phyloP scores from a whole-genome alignment of 92 coral and sea anemone genomes.

The Heliopora coerulea region DNA sequence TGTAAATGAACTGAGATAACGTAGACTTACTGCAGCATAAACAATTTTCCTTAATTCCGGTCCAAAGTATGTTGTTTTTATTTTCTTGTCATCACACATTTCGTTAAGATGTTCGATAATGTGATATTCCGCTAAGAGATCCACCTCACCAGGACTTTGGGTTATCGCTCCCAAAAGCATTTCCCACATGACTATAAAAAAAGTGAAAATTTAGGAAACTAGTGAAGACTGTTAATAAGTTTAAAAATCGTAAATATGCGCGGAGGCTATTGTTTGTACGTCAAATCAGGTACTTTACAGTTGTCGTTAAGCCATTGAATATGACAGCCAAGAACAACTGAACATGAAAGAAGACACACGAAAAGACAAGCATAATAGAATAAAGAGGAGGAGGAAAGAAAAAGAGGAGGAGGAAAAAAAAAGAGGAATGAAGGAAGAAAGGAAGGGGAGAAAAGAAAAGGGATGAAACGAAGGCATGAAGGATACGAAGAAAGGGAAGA shows the following conservation, averaged over 20 bases:
- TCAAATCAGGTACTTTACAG: too few species aligned
- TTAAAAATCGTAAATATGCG: too few species aligned
- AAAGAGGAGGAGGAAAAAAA: not conserved
- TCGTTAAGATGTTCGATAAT: conserved; percentile 1
- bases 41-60: conserved; percentile 22
- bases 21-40: conserved; percentile 31
- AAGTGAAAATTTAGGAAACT: too few species aligned
- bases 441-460: not conserved
- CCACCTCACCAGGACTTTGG: conserved; percentile 6
- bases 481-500: not conserved
- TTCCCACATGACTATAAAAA: conserved; percentile 25
- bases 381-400: not conserved
- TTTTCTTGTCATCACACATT: not conserved
- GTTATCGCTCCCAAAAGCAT: conserved; percentile 26
- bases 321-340: too few species aligned
- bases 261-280: too few species aligned
- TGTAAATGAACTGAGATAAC: too few species aligned
- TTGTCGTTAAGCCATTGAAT: too few species aligned
- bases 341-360: too few species aligned
- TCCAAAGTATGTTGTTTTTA: conserved; percentile 7
- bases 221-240: too few species aligned
- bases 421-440: not conserved
- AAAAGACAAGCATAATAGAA: too few species aligned
- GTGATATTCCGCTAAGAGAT: not conserved
- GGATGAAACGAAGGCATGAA: not conserved